A percentile compares a stretch with the other conserved stretches of the same genome.
phyloP scores from a whole-genome alignment of 2,113 vertebrate genomes.

The Cryptotis parvus region DNA sequence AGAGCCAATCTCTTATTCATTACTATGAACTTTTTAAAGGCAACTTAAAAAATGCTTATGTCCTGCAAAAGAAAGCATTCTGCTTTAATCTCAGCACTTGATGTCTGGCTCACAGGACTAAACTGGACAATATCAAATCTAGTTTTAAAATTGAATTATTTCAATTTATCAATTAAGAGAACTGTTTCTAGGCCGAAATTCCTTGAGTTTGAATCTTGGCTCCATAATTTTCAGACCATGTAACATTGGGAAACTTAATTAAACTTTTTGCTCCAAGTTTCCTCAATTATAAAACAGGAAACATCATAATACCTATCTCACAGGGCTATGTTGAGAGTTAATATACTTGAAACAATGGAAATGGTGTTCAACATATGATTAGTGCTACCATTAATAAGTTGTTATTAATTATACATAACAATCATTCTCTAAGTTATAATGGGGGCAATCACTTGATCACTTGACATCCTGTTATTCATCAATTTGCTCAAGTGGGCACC shows the following conservation, averaged over 20 bases:
- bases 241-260: neutral
- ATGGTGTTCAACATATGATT: neutral
- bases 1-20: neutral
- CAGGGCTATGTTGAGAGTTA: neutral
- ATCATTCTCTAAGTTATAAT: neutral
- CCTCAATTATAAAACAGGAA: neutral
- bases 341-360: slow-evolving; percentile 38
- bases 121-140: slow-evolving; percentile 7
- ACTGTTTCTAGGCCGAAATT: neutral
- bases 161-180: slow-evolving; percentile 1
- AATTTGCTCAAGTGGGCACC: too few relatives aligned
- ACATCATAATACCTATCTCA: neutral
- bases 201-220: neutral
- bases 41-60: neutral
- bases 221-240: neutral
- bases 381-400: neutral
- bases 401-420: neutral
- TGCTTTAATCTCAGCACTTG: slow-evolving; percentile 1
- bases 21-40: too few relatives aligned
- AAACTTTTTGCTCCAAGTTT: neutral
- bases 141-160: neutral
- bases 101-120: neutral
- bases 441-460: neutral
- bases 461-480: too few relatives aligned
- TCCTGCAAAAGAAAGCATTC: neutral